Evolutionary conservation across 2,888 invertebrate genomes (phyloP).

Genomic region (Polymixis lichenea): DNA sequence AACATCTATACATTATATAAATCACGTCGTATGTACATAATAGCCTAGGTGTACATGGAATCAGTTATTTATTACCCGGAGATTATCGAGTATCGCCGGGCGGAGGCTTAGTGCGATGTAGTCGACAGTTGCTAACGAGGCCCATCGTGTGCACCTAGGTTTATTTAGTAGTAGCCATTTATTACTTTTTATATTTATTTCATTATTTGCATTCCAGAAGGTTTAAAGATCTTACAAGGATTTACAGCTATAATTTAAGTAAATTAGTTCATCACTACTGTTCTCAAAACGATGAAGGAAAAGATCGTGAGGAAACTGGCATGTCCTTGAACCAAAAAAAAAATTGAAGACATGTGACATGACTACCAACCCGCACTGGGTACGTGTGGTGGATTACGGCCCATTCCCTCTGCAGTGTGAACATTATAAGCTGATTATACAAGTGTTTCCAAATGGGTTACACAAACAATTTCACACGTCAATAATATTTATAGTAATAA

Average conservation of each 20-base stretch:
- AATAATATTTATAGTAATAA: neutral
- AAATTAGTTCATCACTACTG: neutral
- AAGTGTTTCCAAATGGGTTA: no score
- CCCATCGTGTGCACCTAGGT: slow-evolving; percentile 33
- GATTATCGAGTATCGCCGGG: slow-evolving; percentile 52
- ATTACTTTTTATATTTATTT: no score
- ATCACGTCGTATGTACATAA: slow-evolving; percentile 39
- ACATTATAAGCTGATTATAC: no score
- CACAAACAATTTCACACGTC: no score
- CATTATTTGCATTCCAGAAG: no score
- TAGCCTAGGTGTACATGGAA: slow-evolving; percentile 31
- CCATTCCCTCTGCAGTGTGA: no score
- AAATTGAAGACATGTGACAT: no score
- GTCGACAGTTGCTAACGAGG: slow-evolving; percentile 57
- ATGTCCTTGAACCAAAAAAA: no score
- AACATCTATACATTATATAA: slow-evolving; percentile 32
- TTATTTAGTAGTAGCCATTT: neutral
- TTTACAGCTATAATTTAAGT: neutral
- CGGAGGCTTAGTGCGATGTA: slow-evolving; percentile 44
- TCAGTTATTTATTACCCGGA: slow-evolving; percentile 52
- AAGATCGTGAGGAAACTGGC: no score
- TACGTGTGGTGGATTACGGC: no score
- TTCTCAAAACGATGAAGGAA: neutral
- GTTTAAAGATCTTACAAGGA: no score
- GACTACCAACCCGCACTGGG: no score